Percentiles rank a stretch among this genome's conserved stretches.
phyloP scores from a whole-genome alignment of 2,113 vertebrate species.

The Camelus dromedarius region DNA sequence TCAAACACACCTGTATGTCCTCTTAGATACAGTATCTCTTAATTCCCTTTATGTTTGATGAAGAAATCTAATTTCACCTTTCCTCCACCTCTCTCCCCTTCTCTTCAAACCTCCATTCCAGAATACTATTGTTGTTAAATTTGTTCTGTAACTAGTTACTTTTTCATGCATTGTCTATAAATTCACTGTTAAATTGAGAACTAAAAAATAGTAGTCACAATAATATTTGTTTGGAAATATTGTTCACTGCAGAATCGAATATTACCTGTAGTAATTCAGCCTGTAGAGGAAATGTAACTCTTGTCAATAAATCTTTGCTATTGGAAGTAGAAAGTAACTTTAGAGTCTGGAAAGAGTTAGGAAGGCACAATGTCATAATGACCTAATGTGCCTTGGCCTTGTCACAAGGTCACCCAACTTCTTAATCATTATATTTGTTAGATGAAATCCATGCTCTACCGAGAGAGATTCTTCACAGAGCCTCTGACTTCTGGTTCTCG shows the following conservation, averaged over 20 bases:
- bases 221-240: not conserved
- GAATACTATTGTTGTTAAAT: not conserved
- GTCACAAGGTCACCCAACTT: not conserved
- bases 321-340: conserved; percentile 1
- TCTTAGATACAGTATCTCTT: not conserved
- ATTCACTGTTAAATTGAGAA: not conserved
- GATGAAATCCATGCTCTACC: not conserved
- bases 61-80: not conserved
- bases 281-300: not conserved
- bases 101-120: not conserved
- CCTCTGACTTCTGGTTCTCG: not conserved
- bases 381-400: not conserved
- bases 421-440: not conserved
- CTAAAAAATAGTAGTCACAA: not conserved
- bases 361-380: not conserved
- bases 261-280: not conserved
- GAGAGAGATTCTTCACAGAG: conserved; percentile 18
- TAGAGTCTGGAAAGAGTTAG: not conserved
- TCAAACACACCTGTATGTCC: too few relatives aligned
- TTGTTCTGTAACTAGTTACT: not conserved
- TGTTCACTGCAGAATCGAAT: not conserved
- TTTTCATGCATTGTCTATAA: not conserved
- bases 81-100: not conserved
- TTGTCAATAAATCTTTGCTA: not conserved
- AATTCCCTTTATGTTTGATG: not conserved